A percentile compares a stretch with the other conserved stretches of the same genome.
Conservation (phyloP, 2,888 invertebrate genomes). For the Coenonympha glycerion region DNA sequence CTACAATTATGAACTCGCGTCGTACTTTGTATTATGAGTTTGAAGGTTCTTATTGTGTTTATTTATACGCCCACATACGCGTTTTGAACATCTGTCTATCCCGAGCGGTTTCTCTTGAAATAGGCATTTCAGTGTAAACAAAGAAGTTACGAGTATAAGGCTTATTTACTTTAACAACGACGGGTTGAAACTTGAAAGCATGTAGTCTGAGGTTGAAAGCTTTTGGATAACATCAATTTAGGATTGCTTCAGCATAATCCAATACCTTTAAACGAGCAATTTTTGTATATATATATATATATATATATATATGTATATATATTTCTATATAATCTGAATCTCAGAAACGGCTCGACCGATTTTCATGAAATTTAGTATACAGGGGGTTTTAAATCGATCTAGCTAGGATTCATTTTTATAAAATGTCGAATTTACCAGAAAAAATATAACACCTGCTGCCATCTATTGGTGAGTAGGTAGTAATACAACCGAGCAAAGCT, state of each 20-base stretch:
- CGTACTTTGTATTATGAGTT: background rate
- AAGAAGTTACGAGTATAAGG: background rate
- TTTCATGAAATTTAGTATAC: no score
- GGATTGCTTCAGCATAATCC: background rate
- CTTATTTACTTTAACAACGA: conserved; percentile 3
- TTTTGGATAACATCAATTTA: background rate
- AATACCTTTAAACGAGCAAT: background rate
- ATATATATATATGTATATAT: no score
- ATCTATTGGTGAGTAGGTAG: no score
- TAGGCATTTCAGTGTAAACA: background rate
- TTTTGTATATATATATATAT: no score
- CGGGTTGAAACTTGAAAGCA: no score
- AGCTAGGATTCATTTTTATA: no score
- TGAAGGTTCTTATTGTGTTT: background rate
- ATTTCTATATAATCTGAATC: no score
- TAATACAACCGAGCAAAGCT: no score
- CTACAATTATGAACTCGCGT: background rate
- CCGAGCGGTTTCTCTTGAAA: background rate
- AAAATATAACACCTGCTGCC: no score
- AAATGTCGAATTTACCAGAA: no score
- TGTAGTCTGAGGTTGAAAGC: conserved; percentile 4
- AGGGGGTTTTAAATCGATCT: no score
- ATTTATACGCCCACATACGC: background rate
- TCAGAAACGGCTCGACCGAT: no score
- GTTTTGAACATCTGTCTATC: background rate